phyloP scores from a whole-genome alignment of 2,888 invertebrate species.

The Eupithecia insigniata region DNA sequence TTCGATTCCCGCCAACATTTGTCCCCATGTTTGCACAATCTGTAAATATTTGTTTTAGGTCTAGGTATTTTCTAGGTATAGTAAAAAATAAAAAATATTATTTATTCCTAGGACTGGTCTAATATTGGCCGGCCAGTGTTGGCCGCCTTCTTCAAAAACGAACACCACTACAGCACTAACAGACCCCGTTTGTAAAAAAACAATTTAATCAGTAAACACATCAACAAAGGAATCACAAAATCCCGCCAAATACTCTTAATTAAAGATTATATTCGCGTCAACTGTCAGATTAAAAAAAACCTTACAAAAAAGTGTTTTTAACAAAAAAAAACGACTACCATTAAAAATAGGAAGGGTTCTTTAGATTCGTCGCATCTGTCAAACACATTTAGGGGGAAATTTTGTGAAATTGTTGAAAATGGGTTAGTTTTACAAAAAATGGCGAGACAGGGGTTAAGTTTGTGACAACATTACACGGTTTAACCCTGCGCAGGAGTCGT shows the following conservation, averaged over 20 bases:
- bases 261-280: slow-evolving; percentile 84
- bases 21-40: too few relatives aligned
- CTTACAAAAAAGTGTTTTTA: slow-evolving; percentile 46
- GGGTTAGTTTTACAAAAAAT: slow-evolving; percentile 78
- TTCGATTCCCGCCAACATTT: too few relatives aligned
- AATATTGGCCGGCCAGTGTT: too few relatives aligned
- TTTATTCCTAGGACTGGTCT: too few relatives aligned
- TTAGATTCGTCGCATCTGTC: slow-evolving; percentile 70
- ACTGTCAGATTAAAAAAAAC: slow-evolving; percentile 79
- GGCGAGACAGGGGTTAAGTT: slow-evolving; percentile 72
- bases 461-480: slow-evolving; percentile 58
- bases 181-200: slow-evolving; percentile 71
- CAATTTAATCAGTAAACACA: slow-evolving; percentile 59
- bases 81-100: too few relatives aligned
- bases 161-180: slow-evolving; percentile 16
- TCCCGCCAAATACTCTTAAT: slow-evolving; percentile 76
- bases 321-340: slow-evolving; percentile 75
- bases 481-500: slow-evolving; percentile 58
- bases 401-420: slow-evolving; percentile 78
- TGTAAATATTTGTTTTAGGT: too few relatives aligned
- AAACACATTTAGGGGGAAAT: slow-evolving; percentile 68
- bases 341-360: slow-evolving; percentile 77
- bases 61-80: too few relatives aligned
- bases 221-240: slow-evolving; percentile 54
- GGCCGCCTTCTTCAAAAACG: slow-evolving; percentile 6